Percentiles rank a stretch among this genome's conserved stretches.
phyloP scores from a whole-genome alignment of 2,797 vertebrate genomes.

The Enteromius afrohamiltoni region DNA sequence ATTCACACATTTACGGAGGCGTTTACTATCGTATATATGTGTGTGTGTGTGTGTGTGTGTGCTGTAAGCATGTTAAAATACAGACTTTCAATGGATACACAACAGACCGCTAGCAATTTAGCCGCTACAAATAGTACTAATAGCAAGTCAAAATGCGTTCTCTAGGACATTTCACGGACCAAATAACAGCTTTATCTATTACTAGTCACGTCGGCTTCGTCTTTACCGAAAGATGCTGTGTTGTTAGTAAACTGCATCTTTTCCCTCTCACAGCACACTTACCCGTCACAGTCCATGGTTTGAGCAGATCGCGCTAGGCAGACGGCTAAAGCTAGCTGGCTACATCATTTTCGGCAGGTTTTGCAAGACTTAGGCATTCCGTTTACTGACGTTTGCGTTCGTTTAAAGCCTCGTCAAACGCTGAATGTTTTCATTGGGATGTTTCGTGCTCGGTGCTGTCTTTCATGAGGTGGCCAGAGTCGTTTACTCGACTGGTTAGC shows the following conservation, averaged over 20 bases:
- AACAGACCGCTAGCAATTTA: constrained; percentile 25
- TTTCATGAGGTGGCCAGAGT: background rate
- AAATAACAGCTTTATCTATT: background rate
- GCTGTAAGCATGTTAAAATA: background rate
- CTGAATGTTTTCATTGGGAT: background rate
- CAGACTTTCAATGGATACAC: background rate
- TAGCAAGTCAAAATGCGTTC: background rate
- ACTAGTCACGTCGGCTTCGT: background rate
- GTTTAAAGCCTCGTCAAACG: background rate
- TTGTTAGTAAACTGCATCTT: background rate
- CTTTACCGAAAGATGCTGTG: background rate
- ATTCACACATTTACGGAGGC: background rate
- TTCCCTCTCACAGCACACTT: constrained; percentile 8
- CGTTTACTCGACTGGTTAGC: constrained; percentile 7
- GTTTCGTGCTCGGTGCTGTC: background rate
- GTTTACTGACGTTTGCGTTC: background rate
- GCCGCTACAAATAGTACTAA: constrained; percentile 24
- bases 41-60: too few relatives aligned
- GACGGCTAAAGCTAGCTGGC: constrained; percentile 53
- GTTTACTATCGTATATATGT: too few relatives aligned
- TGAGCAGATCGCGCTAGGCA: constrained; percentile 17
- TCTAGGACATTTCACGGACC: too few relatives aligned
- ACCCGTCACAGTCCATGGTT: constrained; percentile 59
- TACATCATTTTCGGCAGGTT: constrained; percentile 38
- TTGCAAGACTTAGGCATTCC: background rate